Base-by-base conservation (phyloP, 2,113 vertebrate species). In the Corydoras maculifer region DNA sequence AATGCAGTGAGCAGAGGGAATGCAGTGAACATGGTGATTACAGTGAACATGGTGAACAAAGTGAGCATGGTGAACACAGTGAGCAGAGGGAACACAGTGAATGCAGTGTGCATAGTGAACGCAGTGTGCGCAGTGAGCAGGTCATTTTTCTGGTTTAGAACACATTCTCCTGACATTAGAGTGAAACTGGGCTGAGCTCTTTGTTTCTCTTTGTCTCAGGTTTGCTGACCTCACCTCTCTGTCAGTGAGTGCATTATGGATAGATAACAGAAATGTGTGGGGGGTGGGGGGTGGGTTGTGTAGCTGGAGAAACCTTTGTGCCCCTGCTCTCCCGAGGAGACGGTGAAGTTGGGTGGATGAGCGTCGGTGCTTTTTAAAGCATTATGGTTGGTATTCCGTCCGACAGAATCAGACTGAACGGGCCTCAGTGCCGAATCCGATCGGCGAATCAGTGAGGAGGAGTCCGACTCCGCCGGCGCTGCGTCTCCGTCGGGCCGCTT, bases 171-270 rank as follows among this genome's bases (percentile, higher is more conserved):
- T 73, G 35, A 32, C 49, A 18, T 75, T 73, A 43, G 67, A 77
- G 63, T 57, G 65, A 75, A 69, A 55, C 72, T 32, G 12, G 67
- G 49, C 64, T 7, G 51, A 13, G 4, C 18, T 58, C 63, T 77
- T 57, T 78, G 64, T 75, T 73, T 18, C 54, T 61, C 66, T 66
- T 67, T 75, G 65, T 76, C 25, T 43, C 49, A 35, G 51, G 58
- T 73, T 73, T 66, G 62, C 66, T 73, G 73, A 73, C 43, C 73
- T 79, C 84, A 83, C 75, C 79, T 84, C 77, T 82, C 78, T 81
- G 81, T 72, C 58, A 79, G 79, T 78, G 68, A 79, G 81, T 84
- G 62, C 55, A 53, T 60, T 18, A 35, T 3, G 2, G 71, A 80
- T n/a, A 86, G 72, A 62, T 53, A 62, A 32, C 57, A 70, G 43